These are phyloP conservation scores for Drosophila histrio DNA, from an alignment of 2,888 invertebrate species.

Conservation along the genomic window DNA sequence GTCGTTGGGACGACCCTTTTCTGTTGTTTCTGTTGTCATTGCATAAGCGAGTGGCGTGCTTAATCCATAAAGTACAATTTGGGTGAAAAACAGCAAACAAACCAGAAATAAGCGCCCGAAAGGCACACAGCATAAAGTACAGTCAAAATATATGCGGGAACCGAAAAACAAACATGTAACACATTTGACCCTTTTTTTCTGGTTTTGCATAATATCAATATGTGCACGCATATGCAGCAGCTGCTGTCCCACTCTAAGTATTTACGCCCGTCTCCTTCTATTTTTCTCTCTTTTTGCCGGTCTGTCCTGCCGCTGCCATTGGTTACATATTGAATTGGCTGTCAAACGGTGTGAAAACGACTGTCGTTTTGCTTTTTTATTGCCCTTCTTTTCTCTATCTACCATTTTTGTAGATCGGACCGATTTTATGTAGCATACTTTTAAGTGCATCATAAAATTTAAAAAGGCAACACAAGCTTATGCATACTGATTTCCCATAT, in stretches of 20 bases:
- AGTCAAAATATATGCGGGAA: constrained; percentile 23
- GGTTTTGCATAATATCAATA: constrained; percentile 57
- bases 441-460: constrained; percentile 5
- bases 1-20: constrained; percentile 6
- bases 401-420: constrained; percentile 1
- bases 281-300: background rate
- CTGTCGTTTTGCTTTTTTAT: constrained; percentile 52
- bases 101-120: constrained; percentile 1
- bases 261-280: background rate
- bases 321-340: constrained; percentile 65
- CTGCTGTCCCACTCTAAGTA: constrained; percentile 21
- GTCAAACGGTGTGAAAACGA: constrained; percentile 73
- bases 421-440: constrained; percentile 9
- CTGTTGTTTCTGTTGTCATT: constrained; percentile 37
- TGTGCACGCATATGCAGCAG: constrained; percentile 41
- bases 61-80: constrained; percentile 74
- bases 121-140: constrained; percentile 3
- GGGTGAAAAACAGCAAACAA: constrained; percentile 25
- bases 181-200: constrained; percentile 69
- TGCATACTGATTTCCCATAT: background rate
- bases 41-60: constrained; percentile 56
- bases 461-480: background rate
- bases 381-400: constrained; percentile 25
- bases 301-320: constrained; percentile 35
- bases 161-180: constrained; percentile 45